phyloP scores from a whole-genome alignment of 2,888 invertebrate genomes.

The Catocala fraxini region DNA sequence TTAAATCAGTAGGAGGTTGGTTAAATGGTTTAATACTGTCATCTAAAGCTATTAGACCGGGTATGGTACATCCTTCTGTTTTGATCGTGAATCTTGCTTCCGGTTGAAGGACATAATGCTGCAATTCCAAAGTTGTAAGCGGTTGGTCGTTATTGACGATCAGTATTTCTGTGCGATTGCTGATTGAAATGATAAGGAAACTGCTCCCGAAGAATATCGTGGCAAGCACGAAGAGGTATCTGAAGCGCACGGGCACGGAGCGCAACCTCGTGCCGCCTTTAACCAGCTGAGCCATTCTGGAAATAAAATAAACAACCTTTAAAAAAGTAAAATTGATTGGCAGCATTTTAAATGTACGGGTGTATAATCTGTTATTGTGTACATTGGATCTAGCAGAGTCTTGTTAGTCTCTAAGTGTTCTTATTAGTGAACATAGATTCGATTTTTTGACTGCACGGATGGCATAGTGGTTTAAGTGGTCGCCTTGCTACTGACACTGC shows the following conservation, averaged over 20 bases:
- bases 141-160: conserved; percentile 62
- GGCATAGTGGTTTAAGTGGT: no score
- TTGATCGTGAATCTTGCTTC: conserved; percentile 84
- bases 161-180: conserved; percentile 65
- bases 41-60: conserved; percentile 89
- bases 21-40: conserved; percentile 85
- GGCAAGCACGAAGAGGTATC: conserved; percentile 72
- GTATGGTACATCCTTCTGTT: conserved; percentile 90
- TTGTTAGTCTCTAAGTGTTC: no score
- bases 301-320: conserved; percentile 42
- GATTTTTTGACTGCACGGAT: no score
- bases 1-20: conserved; percentile 76
- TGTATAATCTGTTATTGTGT: no score
- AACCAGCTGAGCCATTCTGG: conserved; percentile 69
- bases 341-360: no score
- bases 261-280: conserved; percentile 54
- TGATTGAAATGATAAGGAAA: conserved; percentile 72
- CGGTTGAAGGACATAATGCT: conserved; percentile 52
- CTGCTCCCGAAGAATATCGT: conserved; percentile 72
- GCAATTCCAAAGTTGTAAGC: conserved; percentile 50
- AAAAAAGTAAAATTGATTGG: no score
- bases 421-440: no score
- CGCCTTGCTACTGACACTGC: no score
- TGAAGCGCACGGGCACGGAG: conserved; percentile 63
- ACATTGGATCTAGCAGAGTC: no score